These are phyloP conservation scores for Catocala fraxini DNA, from an alignment of 2,888 invertebrate species.

Conservation along the genomic window DNA sequence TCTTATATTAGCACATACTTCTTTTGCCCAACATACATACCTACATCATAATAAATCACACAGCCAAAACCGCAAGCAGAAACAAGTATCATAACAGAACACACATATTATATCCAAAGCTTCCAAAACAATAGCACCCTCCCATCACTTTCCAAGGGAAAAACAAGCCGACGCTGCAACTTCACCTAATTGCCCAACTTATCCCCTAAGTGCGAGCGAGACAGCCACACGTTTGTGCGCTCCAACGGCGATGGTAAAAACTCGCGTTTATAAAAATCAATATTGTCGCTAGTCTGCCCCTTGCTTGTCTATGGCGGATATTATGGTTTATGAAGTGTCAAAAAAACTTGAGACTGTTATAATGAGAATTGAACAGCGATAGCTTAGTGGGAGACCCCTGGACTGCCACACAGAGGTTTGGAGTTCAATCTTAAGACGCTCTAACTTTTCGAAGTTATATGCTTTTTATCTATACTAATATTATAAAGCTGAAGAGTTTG, in stretches of 20 bases:
- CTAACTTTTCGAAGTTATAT: too few species aligned
- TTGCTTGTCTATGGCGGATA: slow-evolving; percentile 12
- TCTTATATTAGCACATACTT: too few species aligned
- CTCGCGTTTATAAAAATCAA: slow-evolving; percentile 71
- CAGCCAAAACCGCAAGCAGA: too few species aligned
- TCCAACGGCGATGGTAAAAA: slow-evolving; percentile 52
- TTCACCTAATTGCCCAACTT: slow-evolving; percentile 32
- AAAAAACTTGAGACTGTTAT: too few species aligned
- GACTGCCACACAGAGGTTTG: not conserved
- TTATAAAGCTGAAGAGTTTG: too few species aligned
- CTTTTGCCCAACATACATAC: too few species aligned
- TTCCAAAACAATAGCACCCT: not conserved
- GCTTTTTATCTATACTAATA: too few species aligned
- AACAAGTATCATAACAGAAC: too few species aligned
- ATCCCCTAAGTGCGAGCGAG: slow-evolving; percentile 55
- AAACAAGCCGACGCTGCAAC: slow-evolving; percentile 19
- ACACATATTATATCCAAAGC: too few species aligned
- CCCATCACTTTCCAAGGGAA: slow-evolving; percentile 18
- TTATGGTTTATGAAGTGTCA: not conserved
- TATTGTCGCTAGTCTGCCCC: slow-evolving; percentile 50
- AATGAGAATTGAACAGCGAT: not conserved
- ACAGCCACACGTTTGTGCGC: slow-evolving; percentile 38
- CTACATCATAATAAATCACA: too few species aligned
- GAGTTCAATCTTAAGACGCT: not conserved
- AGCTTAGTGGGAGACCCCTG: too few species aligned